Conservation (phyloP, 2,888 invertebrate genomes). For the Choreutis nemorana region DNA sequence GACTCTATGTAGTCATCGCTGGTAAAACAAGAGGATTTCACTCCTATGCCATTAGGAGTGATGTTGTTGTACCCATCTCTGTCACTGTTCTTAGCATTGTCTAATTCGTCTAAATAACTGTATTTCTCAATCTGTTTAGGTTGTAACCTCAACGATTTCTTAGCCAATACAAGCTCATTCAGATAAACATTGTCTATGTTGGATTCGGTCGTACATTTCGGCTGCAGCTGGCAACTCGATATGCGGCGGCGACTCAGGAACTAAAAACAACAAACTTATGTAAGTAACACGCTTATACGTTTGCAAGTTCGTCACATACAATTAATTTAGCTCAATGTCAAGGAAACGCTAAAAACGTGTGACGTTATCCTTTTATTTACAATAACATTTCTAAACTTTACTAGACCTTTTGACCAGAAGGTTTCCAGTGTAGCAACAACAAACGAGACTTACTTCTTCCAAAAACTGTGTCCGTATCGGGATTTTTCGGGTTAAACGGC, state of each 20-base stretch:
- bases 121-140: constrained; percentile 3
- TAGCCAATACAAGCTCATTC: constrained; percentile 21
- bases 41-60: constrained; percentile 22
- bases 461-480: constrained; percentile 53
- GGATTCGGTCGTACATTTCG: constrained; percentile 28
- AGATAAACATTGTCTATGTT: constrained; percentile 34
- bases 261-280: constrained; percentile 24
- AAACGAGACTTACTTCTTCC: constrained; percentile 63
- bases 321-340: constrained; percentile 39
- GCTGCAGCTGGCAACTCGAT: constrained; percentile 42
- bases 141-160: constrained; percentile 13
- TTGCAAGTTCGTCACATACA: constrained; percentile 9
- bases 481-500: constrained; percentile 58
- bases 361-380: too few relatives aligned
- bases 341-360: constrained; percentile 15
- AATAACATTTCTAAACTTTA: too few relatives aligned
- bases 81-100: constrained; percentile 11
- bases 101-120: constrained; percentile 13
- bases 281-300: neutral
- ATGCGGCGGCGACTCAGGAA: constrained; percentile 42
- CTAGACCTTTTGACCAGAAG: too few relatives aligned
- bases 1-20: constrained; percentile 51
- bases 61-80: constrained; percentile 16
- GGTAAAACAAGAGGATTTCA: constrained; percentile 31
- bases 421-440: too few relatives aligned